Evolutionary conservation across 2,888 invertebrate species (phyloP).

Genomic region (Galeruca laticollis): DNA sequence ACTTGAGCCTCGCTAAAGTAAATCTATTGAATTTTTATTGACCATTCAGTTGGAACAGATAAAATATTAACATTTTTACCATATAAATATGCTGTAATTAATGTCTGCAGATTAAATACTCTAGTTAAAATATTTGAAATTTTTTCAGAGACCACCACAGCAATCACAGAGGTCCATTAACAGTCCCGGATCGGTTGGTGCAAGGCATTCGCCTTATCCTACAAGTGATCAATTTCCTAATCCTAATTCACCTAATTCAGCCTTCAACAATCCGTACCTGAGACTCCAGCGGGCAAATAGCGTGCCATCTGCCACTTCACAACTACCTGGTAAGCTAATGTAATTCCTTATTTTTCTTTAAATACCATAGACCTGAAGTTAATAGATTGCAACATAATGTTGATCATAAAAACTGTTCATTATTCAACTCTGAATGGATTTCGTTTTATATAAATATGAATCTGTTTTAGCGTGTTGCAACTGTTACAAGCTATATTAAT

Average conservation of each 20-base stretch:
- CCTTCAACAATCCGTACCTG: constrained; percentile 67
- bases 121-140: not conserved
- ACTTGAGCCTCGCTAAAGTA: too few species aligned
- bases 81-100: too few species aligned
- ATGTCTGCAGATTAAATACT: too few species aligned
- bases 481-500: not conserved
- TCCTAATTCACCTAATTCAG: constrained; percentile 68
- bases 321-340: constrained; percentile 70
- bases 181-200: constrained; percentile 69
- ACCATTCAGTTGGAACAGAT: too few species aligned
- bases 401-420: not conserved
- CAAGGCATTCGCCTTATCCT: constrained; percentile 70
- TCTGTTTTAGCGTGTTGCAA: not conserved
- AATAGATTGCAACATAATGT: constrained; percentile 12
- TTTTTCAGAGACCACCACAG: constrained; percentile 56
- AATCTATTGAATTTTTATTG: too few species aligned
- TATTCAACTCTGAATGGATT: not conserved
- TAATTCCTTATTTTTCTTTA: not conserved
- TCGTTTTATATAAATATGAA: not conserved
- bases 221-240: constrained; percentile 69
- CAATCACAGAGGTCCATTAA: constrained; percentile 66
- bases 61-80: too few species aligned
- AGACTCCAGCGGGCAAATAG: constrained; percentile 73
- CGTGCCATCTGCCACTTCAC: constrained; percentile 71
- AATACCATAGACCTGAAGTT: constrained; percentile 7